Conservation (phyloP, 2,888 invertebrate genomes). For the Gymnocheta viridis region DNA sequence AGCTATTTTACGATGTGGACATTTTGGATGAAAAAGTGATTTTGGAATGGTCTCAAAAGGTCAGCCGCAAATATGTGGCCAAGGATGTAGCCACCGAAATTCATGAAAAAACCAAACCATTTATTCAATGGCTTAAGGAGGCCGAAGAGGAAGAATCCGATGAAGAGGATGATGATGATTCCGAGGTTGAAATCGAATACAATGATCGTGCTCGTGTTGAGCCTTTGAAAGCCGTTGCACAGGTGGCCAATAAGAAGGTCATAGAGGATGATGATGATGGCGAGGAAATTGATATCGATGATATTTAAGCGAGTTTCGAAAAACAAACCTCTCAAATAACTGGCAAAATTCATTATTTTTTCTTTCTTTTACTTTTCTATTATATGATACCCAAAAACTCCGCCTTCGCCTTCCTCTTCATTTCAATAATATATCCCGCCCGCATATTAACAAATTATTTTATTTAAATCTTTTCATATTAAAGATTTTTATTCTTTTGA, state of each 20-base stretch:
- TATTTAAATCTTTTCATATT: neutral
- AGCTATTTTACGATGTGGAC: slow-evolving; percentile 96
- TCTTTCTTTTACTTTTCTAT: too few relatives aligned
- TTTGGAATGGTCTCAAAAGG: slow-evolving; percentile 97
- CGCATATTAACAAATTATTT: neutral
- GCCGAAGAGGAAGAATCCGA: slow-evolving; percentile 97
- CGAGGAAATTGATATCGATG: slow-evolving; percentile 95
- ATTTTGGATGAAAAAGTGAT: slow-evolving; percentile 97
- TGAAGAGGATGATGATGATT: slow-evolving; percentile 85
- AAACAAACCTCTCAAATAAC: slow-evolving; percentile 5
- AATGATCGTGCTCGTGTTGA: slow-evolving; percentile 92
- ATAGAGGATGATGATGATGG: slow-evolving; percentile 88
- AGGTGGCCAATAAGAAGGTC: slow-evolving; percentile 81
- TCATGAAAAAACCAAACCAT: slow-evolving; percentile 94
- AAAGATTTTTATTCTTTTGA: slow-evolving; percentile 58
- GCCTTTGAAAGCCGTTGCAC: slow-evolving; percentile 86
- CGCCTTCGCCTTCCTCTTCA: neutral
- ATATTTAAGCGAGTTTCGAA: slow-evolving; percentile 86
- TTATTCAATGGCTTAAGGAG: slow-evolving; percentile 98
- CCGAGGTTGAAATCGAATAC: slow-evolving; percentile 90
- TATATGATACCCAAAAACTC: neutral
- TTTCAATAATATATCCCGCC: too few relatives aligned
- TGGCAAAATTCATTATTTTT: slow-evolving; percentile 41
- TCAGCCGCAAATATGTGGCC: slow-evolving; percentile 95
- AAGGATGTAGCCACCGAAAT: slow-evolving; percentile 96